Base-by-base conservation (phyloP, 2,888 invertebrate genomes). In the Eudemis profundana region DNA sequence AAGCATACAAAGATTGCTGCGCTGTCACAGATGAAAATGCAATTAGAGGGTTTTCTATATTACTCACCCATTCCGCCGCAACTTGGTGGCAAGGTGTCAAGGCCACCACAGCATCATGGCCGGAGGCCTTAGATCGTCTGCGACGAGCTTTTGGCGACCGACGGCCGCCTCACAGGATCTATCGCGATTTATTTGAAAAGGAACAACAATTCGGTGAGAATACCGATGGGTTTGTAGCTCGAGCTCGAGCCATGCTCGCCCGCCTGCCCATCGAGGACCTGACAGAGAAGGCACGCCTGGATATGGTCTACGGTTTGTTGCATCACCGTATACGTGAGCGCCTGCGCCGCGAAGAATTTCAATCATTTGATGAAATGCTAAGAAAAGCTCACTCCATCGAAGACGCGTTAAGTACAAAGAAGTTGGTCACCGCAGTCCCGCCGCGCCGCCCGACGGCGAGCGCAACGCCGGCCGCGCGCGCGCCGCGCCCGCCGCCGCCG, bases 261-360 rank as follows among this genome's bases (percentile, higher is more conserved):
- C 49, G 44, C 44, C 27, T 71, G 10, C 70, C 69, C 0, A n/a
- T 10, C 7, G 54, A 19, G 3, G 67, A 62, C 29, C 36, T 66
- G 0, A 36, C 38, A 12, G 65, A 68, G 40, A 61, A 8, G 14
- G 53, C 65, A 5, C 62, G 70, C 38, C n/a, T 69, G 29, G 72
- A 73, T 23, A 68, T 69, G 67, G 40, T 69, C 7, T 70, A 65
- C 29, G 66, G 68, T 15, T 68, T 67, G 8, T 56, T 70, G 10
- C 46, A 67, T 42, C 62, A 44, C 14, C 54, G 65, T 19, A 66
- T 69, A 19, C 68, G 62, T 23, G 61, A 71, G 44, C 61, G 72
- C 56, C 66, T 68, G 50, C 64, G 62, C 47, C 72, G 77, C 56
- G 77, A 78, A 73, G 74, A 74, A 14, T 36, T 71, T 14, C 60